These are phyloP conservation scores for Tethea ocularis DNA, from an alignment of 2,888 invertebrate genomes.

Conservation along the genomic window DNA sequence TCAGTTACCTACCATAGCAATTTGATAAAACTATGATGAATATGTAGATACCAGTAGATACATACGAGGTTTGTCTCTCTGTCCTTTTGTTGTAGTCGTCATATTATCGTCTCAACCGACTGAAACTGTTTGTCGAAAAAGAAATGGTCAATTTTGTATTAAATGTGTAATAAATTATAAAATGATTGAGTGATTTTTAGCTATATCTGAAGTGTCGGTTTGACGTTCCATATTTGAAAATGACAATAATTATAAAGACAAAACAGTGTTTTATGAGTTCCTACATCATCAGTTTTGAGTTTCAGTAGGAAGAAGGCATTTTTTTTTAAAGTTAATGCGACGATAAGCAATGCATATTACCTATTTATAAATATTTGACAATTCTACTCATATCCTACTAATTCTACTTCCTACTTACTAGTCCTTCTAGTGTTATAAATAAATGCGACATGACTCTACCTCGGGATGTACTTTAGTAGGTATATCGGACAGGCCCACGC, in stretches of 20 bases:
- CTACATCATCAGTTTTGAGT: too few relatives aligned
- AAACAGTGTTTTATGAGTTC: too few relatives aligned
- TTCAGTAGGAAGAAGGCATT: too few relatives aligned
- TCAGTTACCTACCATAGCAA: background rate
- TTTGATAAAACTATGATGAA: background rate
- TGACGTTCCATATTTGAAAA: slow-evolving; percentile 56
- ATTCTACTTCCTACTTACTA: too few relatives aligned
- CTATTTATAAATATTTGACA: too few relatives aligned
- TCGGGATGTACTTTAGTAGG: too few relatives aligned
- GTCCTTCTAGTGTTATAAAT: too few relatives aligned
- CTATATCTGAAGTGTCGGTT: slow-evolving; percentile 41
- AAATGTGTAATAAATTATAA: slow-evolving; percentile 29
- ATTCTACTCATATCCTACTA: too few relatives aligned
- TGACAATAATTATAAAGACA: background rate
- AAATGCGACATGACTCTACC: too few relatives aligned
- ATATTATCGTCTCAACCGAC: slow-evolving; percentile 41
- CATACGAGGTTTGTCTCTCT: slow-evolving; percentile 71
- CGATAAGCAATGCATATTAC: too few relatives aligned
- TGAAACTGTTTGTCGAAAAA: slow-evolving; percentile 35
- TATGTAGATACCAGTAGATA: slow-evolving; percentile 23
- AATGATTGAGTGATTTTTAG: slow-evolving; percentile 36
- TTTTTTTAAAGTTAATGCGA: too few relatives aligned
- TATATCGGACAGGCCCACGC: too few relatives aligned
- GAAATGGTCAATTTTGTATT: slow-evolving; percentile 59
- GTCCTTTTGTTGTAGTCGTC: slow-evolving; percentile 59